phyloP scores from a whole-genome alignment of 1,140 invertebrate species.

The Neodiprion pinetum region DNA sequence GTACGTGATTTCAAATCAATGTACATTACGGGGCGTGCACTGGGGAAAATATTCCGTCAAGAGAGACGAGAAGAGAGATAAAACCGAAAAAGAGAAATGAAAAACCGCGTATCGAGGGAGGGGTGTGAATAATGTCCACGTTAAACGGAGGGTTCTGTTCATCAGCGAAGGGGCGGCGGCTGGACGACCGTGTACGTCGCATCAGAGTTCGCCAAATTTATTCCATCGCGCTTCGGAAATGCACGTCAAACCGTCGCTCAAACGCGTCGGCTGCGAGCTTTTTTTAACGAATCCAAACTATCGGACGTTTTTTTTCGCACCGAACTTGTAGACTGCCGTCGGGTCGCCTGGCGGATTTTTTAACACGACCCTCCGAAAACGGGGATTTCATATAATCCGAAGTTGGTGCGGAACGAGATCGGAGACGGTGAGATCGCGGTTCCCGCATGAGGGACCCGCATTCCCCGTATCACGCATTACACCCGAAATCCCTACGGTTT shows the following conservation, averaged over 20 bases:
- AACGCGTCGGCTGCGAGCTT: not conserved
- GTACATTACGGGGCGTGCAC: not conserved
- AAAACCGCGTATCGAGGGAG: slow-evolving; percentile 16
- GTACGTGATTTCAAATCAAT: not conserved
- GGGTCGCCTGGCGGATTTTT: not conserved
- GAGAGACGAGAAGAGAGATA: no score
- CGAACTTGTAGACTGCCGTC: not conserved
- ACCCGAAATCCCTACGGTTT: not conserved
- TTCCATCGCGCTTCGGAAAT: slow-evolving; percentile 42
- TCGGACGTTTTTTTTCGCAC: not conserved
- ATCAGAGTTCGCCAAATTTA: slow-evolving; percentile 51
- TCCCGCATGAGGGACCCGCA: slow-evolving; percentile 4
- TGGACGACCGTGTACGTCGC: slow-evolving; percentile 42
- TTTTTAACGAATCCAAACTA: not conserved
- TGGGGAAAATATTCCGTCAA: not conserved
- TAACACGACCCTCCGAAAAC: not conserved
- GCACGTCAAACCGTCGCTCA: slow-evolving; percentile 39
- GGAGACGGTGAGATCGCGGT: not conserved
- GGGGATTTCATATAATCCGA: not conserved
- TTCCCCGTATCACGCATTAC: not conserved
- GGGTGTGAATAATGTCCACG: slow-evolving; percentile 46
- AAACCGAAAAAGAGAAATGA: no score
- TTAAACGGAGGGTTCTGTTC: slow-evolving; percentile 43
- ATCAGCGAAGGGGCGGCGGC: slow-evolving; percentile 31
- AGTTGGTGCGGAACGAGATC: not conserved